These are phyloP conservation scores for Antrozous pallidus DNA, from an alignment of 2,797 vertebrate genomes.

Conservation along the genomic window DNA sequence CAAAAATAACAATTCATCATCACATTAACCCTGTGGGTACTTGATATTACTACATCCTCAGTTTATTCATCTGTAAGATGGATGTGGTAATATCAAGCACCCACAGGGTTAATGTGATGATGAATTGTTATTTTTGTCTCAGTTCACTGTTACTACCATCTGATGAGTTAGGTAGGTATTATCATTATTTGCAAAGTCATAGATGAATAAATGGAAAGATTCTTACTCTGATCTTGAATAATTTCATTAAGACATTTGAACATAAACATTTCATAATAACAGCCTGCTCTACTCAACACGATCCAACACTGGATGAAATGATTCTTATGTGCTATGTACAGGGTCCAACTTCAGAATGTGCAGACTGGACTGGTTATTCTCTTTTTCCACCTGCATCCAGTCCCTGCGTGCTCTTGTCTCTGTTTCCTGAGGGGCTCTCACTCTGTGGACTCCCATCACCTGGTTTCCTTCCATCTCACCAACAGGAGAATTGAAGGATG, in stretches of 20 bases:
- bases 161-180: background rate
- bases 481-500: background rate
- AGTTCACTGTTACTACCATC: background rate
- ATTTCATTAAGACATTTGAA: background rate
- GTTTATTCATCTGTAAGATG: background rate
- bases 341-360: rapidly evolving
- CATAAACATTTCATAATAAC: background rate
- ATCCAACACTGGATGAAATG: background rate
- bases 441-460: background rate
- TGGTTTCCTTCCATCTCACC: background rate
- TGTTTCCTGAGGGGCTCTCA: background rate
- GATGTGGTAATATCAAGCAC: background rate
- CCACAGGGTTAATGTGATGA: background rate
- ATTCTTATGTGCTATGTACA: rapidly evolving
- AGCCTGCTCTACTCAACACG: background rate
- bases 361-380: background rate
- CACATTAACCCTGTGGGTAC: background rate
- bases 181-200: background rate
- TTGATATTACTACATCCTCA: background rate
- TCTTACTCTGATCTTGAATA: background rate
- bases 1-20: background rate
- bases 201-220: background rate
- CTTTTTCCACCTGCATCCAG: background rate
- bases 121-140: background rate
- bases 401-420: background rate